Conservation (phyloP, 2,888 invertebrate genomes). For the Leucania comma region DNA sequence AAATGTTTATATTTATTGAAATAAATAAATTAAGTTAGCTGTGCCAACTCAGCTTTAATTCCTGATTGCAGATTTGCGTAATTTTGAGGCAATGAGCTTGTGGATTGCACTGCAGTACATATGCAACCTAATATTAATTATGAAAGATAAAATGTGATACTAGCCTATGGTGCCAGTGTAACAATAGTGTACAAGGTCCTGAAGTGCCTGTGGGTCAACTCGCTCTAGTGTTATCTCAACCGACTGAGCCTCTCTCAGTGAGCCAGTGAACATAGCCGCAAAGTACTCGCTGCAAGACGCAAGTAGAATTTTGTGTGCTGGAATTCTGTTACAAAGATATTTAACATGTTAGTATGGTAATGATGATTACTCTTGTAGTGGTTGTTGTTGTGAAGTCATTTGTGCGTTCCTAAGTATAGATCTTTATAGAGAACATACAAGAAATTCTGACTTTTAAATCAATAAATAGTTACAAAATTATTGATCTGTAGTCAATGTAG, state of each 20-base stretch:
- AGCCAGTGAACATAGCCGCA: constrained; percentile 98
- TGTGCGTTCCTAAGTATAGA: too few species aligned
- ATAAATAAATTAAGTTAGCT: background rate
- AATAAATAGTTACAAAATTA: too few species aligned
- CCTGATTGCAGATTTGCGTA: background rate
- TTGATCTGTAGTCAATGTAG: too few species aligned
- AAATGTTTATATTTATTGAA: background rate
- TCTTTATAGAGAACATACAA: too few species aligned
- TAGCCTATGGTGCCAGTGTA: constrained; percentile 95
- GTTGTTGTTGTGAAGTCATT: background rate
- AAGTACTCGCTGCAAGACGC: constrained; percentile 98
- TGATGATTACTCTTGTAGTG: background rate
- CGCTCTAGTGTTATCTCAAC: constrained; percentile 96
- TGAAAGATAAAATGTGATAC: constrained; percentile 29
- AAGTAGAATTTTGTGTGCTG: constrained; percentile 96
- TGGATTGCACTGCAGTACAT: constrained; percentile 25
- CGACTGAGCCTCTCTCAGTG: constrained; percentile 95
- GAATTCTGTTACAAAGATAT: constrained; percentile 88
- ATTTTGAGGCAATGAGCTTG: background rate
- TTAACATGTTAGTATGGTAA: constrained; percentile 10
- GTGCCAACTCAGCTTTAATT: background rate
- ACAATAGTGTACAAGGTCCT: constrained; percentile 96
- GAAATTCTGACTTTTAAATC: too few species aligned
- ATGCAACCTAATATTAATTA: constrained; percentile 15
- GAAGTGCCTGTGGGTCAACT: constrained; percentile 96